Percentiles rank a stretch among this genome's conserved stretches.
Evolutionary conservation across 1,140 invertebrate genomes (phyloP).

Genomic region (Octopus sinensis): DNA sequence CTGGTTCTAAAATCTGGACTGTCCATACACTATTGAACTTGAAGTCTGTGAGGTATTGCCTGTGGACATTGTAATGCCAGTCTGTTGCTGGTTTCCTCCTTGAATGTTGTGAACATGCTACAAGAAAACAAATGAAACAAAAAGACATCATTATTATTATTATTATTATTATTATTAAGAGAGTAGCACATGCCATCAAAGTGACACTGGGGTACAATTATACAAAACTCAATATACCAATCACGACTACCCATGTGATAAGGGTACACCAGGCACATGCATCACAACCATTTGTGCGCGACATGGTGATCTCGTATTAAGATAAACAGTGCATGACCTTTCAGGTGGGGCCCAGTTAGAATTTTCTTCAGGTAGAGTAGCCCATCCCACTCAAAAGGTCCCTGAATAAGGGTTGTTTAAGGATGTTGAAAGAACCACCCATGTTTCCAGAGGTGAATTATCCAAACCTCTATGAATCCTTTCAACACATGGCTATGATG

Average conservation of each 20-base stretch:
- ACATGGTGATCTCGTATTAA: background rate
- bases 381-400: too few species aligned
- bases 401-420: too few species aligned
- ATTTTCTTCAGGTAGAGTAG: too few species aligned
- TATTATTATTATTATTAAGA: slow-evolving; percentile 7
- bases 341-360: too few species aligned
- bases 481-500: too few species aligned
- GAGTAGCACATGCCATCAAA: background rate
- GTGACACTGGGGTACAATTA: slow-evolving; percentile 15
- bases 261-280: slow-evolving; percentile 5
- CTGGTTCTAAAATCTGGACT: slow-evolving; percentile 3
- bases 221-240: background rate
- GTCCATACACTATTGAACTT: slow-evolving; percentile 31
- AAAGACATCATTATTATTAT: too few species aligned
- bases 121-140: slow-evolving; percentile 22
- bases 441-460: too few species aligned
- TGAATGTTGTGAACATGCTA: slow-evolving; percentile 52
- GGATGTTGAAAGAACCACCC: too few species aligned
- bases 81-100: slow-evolving; percentile 33
- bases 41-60: slow-evolving; percentile 37
- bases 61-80: slow-evolving; percentile 39
- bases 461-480: too few species aligned
- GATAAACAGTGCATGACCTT: background rate
- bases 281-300: background rate
- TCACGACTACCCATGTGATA: background rate